These are phyloP conservation scores for Apus apus DNA, from an alignment of 2,113 vertebrate species.

Conservation along the genomic window DNA sequence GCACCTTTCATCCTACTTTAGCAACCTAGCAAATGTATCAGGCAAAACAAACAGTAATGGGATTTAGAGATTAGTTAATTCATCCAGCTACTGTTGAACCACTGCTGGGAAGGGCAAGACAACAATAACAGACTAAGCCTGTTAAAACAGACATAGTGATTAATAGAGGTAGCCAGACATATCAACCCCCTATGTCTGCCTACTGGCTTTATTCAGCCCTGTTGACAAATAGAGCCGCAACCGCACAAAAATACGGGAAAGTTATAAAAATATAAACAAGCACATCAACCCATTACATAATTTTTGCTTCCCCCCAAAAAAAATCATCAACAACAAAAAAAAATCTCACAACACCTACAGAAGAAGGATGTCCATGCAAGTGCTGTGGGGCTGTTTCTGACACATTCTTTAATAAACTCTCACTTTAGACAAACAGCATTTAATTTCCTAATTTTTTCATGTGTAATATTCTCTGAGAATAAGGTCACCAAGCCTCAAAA, in stretches of 20 bases:
- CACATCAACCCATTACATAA: not conserved
- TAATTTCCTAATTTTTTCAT: not conserved
- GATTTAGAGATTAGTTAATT: not conserved
- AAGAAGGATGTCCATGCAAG: not conserved
- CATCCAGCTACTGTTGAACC: not conserved
- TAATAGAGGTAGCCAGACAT: not conserved
- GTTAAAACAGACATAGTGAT: not conserved
- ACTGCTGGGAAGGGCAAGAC: not conserved
- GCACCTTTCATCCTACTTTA: not conserved
- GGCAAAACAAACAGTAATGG: not conserved
- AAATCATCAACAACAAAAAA: not conserved
- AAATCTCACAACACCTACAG: not conserved
- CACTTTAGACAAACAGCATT: not conserved
- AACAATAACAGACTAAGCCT: fast-evolving
- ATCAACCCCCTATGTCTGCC: fast-evolving
- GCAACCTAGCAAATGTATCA: not conserved
- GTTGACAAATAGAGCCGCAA: not conserved
- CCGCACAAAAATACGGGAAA: not conserved
- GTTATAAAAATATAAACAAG: not conserved
- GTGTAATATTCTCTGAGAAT: not conserved
- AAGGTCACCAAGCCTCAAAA: not conserved
- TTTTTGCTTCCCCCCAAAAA: not conserved
- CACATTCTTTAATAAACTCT: fast-evolving
- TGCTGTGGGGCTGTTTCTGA: not conserved
- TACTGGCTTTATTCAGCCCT: not conserved